Evolutionary conservation across 2,888 invertebrate genomes (phyloP), one percentile per base, ranked within the genome.

Genomic region (Chaetogeoica ovagalla): DNA sequence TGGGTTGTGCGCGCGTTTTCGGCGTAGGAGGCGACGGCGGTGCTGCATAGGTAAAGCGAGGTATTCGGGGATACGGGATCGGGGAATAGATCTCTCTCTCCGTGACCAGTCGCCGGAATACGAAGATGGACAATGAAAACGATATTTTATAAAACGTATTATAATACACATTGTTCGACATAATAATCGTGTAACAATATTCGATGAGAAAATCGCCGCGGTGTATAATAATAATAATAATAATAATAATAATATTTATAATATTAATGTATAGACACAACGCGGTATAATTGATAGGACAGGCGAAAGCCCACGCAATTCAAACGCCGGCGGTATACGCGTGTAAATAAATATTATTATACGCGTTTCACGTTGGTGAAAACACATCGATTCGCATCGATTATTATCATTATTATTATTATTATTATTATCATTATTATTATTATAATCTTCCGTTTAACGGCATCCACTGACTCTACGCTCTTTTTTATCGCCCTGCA

Each of bases 11-110:
- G 43, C 52, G 23, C 19, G 8, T 52, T 13, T 30, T 30, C 4
- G 13, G 70, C n/a, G 70, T 70, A 21, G 70, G 70, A 21, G 70
- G 70, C 30, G 70, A 55, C 30, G 70, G 4, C 30, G 30, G 23
- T 70, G 52, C 52, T 52, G 30, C 30, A 30, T 30, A 30, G 30
- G n/a, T n/a, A n/a, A n/a, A n/a, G 70, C n/a, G 70, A 70, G 70
- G 70, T 57, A 57, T 43, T 43, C 11, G 43, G 55, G 43, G 55
- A 30, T 70, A 11, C 52, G 13, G 13, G 30, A 52, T 17, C 17
- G 17, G 15, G 17, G 15, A 52, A 17, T 30, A 52, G 19, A 52
- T 52, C 52, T 52, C 52, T 52, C 52, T 30, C 30, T 52, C 52
- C 68, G 21, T 30, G 21, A 19, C 30, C 55, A 37, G 30, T 52